Evolutionary conservation across 2,113 vertebrate genomes (phyloP).

Genomic region (Phoxinus phoxinus): DNA sequence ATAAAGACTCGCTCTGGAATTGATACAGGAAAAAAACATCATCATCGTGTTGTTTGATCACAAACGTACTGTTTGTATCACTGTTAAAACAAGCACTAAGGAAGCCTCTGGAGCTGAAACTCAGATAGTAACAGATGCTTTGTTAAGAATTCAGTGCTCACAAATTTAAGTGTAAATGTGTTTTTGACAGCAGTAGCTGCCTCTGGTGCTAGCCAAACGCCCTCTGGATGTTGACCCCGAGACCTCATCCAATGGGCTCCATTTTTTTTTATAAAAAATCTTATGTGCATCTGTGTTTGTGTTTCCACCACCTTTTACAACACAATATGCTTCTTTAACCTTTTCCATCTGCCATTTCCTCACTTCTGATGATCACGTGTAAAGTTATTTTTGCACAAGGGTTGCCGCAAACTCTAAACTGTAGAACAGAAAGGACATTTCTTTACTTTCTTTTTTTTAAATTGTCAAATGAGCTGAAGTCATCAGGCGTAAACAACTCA

Average conservation of each 20-base stretch:
- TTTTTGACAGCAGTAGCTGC: neutral
- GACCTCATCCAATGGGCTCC: neutral
- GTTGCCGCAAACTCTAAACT: neutral
- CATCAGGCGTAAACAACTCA: neutral
- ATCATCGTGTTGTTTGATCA: too few relatives aligned
- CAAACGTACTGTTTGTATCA: too few relatives aligned
- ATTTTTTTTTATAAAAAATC: neutral
- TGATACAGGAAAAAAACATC: too few relatives aligned
- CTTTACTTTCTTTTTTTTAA: neutral
- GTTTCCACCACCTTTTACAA: slow-evolving; percentile 28
- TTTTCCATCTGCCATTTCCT: slow-evolving; percentile 42
- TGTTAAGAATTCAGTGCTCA: neutral
- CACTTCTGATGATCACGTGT: neutral
- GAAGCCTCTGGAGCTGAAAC: too few relatives aligned
- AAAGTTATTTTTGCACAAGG: slow-evolving; percentile 1
- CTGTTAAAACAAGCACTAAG: too few relatives aligned
- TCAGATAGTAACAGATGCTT: neutral
- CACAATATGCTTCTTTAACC: slow-evolving; percentile 20
- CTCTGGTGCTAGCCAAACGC: neutral
- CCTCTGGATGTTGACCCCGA: neutral
- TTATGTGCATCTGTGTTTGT: slow-evolving; percentile 6
- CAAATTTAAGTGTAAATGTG: neutral
- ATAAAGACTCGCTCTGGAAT: too few relatives aligned
- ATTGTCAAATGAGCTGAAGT: neutral
- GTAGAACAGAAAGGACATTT: neutral